Conservation (phyloP, 2,888 invertebrate genomes). For the Parnassius smintheus region DNA sequence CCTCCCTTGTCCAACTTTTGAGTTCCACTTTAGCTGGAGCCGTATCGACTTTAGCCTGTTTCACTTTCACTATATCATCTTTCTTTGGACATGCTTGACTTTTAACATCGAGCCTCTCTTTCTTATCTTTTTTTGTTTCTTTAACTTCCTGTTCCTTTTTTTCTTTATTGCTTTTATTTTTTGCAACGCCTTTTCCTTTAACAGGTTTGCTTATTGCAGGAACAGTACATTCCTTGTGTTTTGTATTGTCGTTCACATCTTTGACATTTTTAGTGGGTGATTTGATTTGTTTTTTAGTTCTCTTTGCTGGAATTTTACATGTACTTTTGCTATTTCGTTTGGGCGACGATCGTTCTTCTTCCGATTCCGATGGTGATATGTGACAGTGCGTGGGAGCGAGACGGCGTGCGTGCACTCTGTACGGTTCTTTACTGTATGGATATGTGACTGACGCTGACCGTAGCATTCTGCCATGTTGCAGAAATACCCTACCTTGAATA, state of each 20-base stretch:
- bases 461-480: constrained; percentile 86
- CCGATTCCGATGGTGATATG: constrained; percentile 60
- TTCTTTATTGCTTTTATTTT: constrained; percentile 43
- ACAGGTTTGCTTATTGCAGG: constrained; percentile 47
- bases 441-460: constrained; percentile 84
- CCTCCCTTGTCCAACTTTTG: constrained; percentile 87
- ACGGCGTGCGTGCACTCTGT: constrained; percentile 64
- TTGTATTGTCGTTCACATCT: constrained; percentile 71
- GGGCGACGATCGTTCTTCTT: constrained; percentile 61
- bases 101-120: constrained; percentile 42
- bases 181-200: constrained; percentile 37
- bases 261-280: constrained; percentile 66
- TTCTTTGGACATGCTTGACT: constrained; percentile 18
- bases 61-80: constrained; percentile 30
- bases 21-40: constrained; percentile 34
- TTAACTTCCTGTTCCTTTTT: constrained; percentile 38
- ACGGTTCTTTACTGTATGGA: constrained; percentile 72
- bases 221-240: constrained; percentile 49
- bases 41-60: constrained; percentile 37
- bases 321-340: constrained; percentile 50
- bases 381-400: constrained; percentile 57
- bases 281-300: constrained; percentile 62
- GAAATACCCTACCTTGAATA: constrained; percentile 87
- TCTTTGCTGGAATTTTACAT: constrained; percentile 57
- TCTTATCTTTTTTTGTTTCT: constrained; percentile 51